Base-by-base conservation (phyloP, 35 echinoderm and acorn worm genomes). In the Hemicentrotus pulcherrimus region DNA sequence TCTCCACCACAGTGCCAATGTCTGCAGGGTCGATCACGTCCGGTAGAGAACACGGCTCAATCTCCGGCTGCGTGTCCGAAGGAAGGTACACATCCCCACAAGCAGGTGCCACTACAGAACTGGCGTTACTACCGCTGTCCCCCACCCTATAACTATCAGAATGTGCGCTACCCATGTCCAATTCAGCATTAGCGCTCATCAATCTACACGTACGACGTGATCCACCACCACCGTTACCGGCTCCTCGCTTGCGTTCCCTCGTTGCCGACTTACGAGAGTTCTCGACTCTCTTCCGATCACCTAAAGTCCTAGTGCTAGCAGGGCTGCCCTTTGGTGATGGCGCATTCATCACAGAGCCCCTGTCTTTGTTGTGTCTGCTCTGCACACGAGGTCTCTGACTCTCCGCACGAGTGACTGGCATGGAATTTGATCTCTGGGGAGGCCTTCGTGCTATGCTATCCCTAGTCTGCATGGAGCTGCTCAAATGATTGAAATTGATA, bases 401-500 rank as follows among this genome's bases (percentile, higher is more conserved):
- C 48, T 93, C 88, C 15, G 35, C 52, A 10, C 52, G 61, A 86
- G 91, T 95, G 45, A 86, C 94, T n/a, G 94, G 96, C 94, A 96
- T 89, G 24, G 96, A 96, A 47, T 94, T 88, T 65, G 96, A 96
- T 65, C 96, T 47, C 94, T 96, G 96, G 22, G 96, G 35, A 41
- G 33, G 94, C 94, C 94, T 95, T 16, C 88, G 96, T 71, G 86
- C 94, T 18, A 32, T 33, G 60, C 59, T 46, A 48, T 95, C 96
- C 52, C 94, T 32, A 46, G 91, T 47, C 91, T 93, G 91, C n/a
- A 14, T 94, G 87, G 94, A 46, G 46, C 87, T 95, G 46, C 86
- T 95, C 55, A 93, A 93, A 58, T 95, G 94, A 91, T 88, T 91
- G 65, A 96, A 95, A 88, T 95, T 95, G 35, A 96, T 94, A 58